phyloP scores from a whole-genome alignment of 2,888 invertebrate genomes.

The Halictus ligatus region DNA sequence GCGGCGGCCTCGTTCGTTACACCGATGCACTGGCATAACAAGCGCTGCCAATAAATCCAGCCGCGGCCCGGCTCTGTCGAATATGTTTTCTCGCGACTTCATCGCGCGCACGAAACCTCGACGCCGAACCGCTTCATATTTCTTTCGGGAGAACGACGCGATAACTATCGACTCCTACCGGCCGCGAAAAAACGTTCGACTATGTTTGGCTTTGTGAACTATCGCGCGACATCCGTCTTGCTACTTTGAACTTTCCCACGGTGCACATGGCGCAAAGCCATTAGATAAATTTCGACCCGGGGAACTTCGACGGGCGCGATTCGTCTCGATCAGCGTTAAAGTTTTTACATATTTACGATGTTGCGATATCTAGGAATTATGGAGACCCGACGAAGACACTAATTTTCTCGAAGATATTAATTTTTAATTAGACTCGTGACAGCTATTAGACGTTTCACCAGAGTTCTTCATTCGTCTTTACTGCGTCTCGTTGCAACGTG shows the following conservation, averaged over 20 bases:
- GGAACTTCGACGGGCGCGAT: not conserved
- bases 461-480: not conserved
- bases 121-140: conserved; percentile 28
- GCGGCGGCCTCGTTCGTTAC: conserved; percentile 44
- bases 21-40: conserved; percentile 45
- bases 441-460: not conserved
- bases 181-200: not conserved
- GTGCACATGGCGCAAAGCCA: not conserved
- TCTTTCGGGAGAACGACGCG: conserved; percentile 25
- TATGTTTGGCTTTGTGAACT: not conserved
- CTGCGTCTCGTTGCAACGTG: not conserved
- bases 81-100: conserved; percentile 53
- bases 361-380: not conserved
- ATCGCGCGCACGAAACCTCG: conserved; percentile 18
- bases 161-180: conserved; percentile 21
- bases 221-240: not conserved
- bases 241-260: not conserved
- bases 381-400: not conserved
- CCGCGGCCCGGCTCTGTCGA: conserved; percentile 39
- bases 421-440: not conserved
- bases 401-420: not conserved
- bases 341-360: not conserved
- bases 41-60: conserved; percentile 56
- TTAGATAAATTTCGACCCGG: not conserved
- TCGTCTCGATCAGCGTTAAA: not conserved